Evolutionary conservation across 2,888 invertebrate genomes (phyloP), one percentile per base, ranked within the genome.

Genomic region (Exocentrus adspersus): DNA sequence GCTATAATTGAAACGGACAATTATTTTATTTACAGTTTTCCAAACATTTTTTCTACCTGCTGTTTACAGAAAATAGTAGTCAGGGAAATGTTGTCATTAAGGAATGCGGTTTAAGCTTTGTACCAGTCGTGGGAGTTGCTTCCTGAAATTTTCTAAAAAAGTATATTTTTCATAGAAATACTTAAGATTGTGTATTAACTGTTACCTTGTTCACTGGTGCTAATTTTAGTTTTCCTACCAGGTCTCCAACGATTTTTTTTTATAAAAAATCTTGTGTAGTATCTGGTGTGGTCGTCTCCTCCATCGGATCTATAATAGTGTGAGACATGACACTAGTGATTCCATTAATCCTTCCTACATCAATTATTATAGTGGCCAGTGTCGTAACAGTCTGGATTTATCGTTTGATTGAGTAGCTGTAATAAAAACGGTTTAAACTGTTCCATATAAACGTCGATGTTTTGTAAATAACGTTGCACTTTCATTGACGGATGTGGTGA

Each of bases 291-390:
- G 14, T 24, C n/a, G n/a, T n/a, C 7, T 14, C 7, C 48, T 14
- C 14, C 10, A 20, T 2, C 10, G 14, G 28, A 24, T 28, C 19
- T 43, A n/a, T n/a, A n/a, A n/a, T 54, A 28, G 16, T 54, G 24
- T 14, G 41, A 53, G 21, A 46, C 21, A 21, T 24, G 14, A 9
- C 14, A 43, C 42, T 28, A 28, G 43, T 16, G 10, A 24, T 54
- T 17, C 24, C 1, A 16, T 43, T 24, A 42, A 28, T 24, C 16
- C 54, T 54, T 54, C 54, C 54, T 43, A 54, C 54, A 30, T 54
- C 42, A 43, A 54, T 54, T 54, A 54, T n/a, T 24, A 17, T 17
- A 12, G n/a, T 7, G 43, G 43, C 41, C 37, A 37, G 42, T 32
- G 54, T 19, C 42, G 28, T 24, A 10, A 48, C 28, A 1, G n/a